A percentile compares a stretch with the other conserved stretches of the same genome.
These are phyloP conservation scores for Melieria picta DNA, from an alignment of 2,888 invertebrate genomes.

Conservation along the genomic window DNA sequence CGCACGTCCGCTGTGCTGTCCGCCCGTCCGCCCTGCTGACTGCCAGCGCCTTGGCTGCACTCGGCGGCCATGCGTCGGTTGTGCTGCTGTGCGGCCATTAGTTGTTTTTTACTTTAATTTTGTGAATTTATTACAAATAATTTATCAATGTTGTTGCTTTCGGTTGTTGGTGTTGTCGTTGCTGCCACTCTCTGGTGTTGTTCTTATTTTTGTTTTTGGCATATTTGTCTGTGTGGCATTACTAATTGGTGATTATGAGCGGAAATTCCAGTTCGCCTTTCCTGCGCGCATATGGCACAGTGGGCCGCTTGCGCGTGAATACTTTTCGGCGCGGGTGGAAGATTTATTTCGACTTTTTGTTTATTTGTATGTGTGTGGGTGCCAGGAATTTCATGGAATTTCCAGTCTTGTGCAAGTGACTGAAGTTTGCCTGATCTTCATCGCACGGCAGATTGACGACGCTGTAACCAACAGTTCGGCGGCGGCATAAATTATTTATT, in stretches of 20 bases:
- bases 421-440: neutral
- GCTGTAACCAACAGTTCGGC: too few species aligned
- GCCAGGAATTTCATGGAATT: slow-evolving; percentile 13
- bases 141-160: slow-evolving; percentile 53
- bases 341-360: neutral
- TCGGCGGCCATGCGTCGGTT: slow-evolving; percentile 7
- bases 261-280: slow-evolving; percentile 44
- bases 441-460: too few species aligned
- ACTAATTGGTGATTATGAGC: slow-evolving; percentile 64
- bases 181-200: slow-evolving; percentile 7
- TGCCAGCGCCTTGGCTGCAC: neutral
- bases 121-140: slow-evolving; percentile 60
- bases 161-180: slow-evolving; percentile 29
- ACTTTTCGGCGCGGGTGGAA: slow-evolving; percentile 2
- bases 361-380: neutral
- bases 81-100: neutral
- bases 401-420: slow-evolving; percentile 10
- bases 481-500: too few species aligned
- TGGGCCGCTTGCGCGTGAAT: neutral
- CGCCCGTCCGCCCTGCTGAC: neutral
- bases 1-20: neutral
- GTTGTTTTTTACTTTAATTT: slow-evolving; percentile 37
- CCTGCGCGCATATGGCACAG: neutral
- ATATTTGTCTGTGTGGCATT: slow-evolving; percentile 61
- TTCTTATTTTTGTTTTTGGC: slow-evolving; percentile 44